These are phyloP conservation scores for Paramisgurnus dabryanus DNA, from an alignment of 2,113 vertebrate species.

Conservation along the genomic window DNA sequence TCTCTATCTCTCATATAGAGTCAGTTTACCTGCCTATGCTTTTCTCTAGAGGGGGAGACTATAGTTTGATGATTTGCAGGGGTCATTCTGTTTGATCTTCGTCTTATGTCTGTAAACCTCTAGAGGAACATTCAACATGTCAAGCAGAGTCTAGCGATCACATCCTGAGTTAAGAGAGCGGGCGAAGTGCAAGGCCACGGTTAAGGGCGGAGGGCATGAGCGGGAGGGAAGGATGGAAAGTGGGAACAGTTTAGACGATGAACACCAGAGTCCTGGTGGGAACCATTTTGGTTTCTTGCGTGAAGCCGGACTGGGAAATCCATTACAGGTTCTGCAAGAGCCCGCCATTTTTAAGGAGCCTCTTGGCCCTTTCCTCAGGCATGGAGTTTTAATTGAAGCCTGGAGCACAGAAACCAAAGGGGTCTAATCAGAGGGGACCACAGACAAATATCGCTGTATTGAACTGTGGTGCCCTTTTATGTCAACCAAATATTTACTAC, in stretches of 20 bases:
- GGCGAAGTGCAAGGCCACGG: conserved; percentile 55
- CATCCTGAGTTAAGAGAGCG: conserved; percentile 57
- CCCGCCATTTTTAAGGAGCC: conserved; percentile 51
- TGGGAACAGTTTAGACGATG: conserved; percentile 24
- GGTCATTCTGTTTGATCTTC: conserved; percentile 72
- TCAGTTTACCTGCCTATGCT: conserved; percentile 51
- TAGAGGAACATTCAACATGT: conserved; percentile 62
- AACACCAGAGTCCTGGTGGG: conserved; percentile 46
- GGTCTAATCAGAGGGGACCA: conserved; percentile 33
- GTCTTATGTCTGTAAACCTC: conserved; percentile 66
- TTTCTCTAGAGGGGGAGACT: conserved; percentile 50
- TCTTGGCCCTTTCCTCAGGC: conserved; percentile 41
- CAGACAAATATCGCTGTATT: conserved; percentile 32
- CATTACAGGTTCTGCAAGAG: conserved; percentile 48
- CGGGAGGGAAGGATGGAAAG: neutral
- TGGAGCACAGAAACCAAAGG: conserved; percentile 49
- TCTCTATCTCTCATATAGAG: conserved; percentile 63
- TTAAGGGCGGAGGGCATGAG: conserved; percentile 10
- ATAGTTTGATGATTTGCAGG: conserved; percentile 48
- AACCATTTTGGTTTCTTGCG: conserved; percentile 37
- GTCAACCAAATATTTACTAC: conserved; percentile 5
- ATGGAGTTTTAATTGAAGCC: conserved; percentile 56
- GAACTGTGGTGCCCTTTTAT: conserved; percentile 35
- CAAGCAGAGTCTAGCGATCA: conserved; percentile 59
- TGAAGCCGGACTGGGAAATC: conserved; percentile 53